phyloP scores from a whole-genome alignment of 2,888 invertebrate species.

The Augiades crinisus region DNA sequence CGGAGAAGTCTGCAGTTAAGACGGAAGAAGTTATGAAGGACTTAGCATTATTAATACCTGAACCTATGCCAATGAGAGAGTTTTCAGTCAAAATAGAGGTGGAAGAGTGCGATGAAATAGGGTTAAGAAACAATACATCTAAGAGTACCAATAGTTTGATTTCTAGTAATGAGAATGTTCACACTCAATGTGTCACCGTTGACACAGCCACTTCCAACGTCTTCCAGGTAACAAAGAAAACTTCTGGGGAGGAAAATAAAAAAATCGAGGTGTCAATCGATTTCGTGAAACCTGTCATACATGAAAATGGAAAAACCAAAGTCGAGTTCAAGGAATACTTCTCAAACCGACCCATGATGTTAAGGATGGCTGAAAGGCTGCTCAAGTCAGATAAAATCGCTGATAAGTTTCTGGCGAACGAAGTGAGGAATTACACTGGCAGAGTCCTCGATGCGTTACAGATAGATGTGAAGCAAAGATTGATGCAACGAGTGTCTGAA shows the following conservation, averaged over 20 bases:
- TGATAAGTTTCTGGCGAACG: conserved; percentile 38
- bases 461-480: neutral
- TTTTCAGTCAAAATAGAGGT: conserved; percentile 40
- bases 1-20: too few relatives aligned
- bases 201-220: neutral
- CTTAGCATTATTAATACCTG: too few relatives aligned
- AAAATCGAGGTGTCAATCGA: too few relatives aligned
- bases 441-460: neutral
- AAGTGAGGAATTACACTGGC: conserved; percentile 39
- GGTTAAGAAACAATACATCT: too few relatives aligned
- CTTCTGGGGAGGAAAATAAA: neutral
- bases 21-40: too few relatives aligned
- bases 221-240: neutral
- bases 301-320: neutral
- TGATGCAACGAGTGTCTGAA: conserved; percentile 34
- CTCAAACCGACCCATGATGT: conserved; percentile 26
- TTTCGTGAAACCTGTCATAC: too few relatives aligned
- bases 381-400: conserved; percentile 28
- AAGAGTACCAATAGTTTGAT: too few relatives aligned
- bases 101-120: conserved; percentile 29
- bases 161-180: too few relatives aligned
- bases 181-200: too few relatives aligned
- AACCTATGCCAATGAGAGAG: conserved; percentile 9
- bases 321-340: conserved; percentile 6
- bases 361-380: conserved; percentile 28